Evolutionary conservation across 1,140 invertebrate species (phyloP).

Genomic region (Bombyx mandarina): DNA sequence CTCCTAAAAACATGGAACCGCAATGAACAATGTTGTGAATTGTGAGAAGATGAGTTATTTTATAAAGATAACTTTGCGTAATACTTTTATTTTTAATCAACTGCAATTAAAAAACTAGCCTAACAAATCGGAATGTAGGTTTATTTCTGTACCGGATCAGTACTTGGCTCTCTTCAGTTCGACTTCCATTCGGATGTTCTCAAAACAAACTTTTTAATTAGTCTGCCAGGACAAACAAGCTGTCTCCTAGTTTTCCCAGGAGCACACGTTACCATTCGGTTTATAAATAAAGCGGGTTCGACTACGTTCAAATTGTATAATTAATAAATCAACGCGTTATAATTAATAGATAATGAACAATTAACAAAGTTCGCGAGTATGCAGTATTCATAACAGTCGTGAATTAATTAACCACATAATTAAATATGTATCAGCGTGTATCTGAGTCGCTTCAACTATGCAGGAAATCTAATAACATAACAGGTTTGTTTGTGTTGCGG

Average conservation of each 20-base stretch:
- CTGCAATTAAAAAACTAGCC: no score
- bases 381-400: slow-evolving; percentile 4
- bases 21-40: no score
- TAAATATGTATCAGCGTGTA: slow-evolving; percentile 12
- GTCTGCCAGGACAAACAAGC: slow-evolving; percentile 64
- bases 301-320: background rate
- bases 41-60: no score
- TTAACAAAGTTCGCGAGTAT: background rate
- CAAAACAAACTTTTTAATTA: slow-evolving; percentile 70
- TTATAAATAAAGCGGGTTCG: background rate
- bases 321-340: background rate
- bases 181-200: slow-evolving; percentile 44
- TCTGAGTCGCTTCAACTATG: slow-evolving; percentile 21
- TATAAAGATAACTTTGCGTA: no score
- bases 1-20: no score
- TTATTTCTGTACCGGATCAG: slow-evolving; percentile 45
- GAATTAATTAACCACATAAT: slow-evolving; percentile 21
- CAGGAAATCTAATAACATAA: slow-evolving; percentile 49
- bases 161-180: slow-evolving; percentile 34
- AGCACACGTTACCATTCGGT: slow-evolving; percentile 5
- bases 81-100: no score
- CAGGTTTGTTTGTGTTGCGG: slow-evolving; percentile 47
- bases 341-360: background rate
- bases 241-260: slow-evolving; percentile 41
- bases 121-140: slow-evolving; percentile 16